Evolutionary conservation across 2,797 vertebrate genomes (phyloP).

Genomic region (Hapalemur alaotrensis): DNA sequence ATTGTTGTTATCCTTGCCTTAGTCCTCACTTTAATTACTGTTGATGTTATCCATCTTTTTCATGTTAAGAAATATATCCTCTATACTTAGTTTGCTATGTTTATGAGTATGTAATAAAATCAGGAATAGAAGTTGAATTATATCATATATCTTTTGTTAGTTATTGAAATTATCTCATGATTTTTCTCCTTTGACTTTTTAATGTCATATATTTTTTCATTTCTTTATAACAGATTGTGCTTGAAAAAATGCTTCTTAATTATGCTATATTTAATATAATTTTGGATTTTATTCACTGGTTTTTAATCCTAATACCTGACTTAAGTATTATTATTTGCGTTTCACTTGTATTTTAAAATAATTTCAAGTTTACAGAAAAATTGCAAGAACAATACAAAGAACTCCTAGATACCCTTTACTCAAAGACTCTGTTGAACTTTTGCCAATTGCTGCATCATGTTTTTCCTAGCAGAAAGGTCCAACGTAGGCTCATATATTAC

Average conservation of each 20-base stretch:
- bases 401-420: neutral
- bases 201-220: neutral
- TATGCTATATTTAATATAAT: neutral
- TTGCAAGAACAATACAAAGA: neutral
- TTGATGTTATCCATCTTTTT: neutral
- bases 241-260: neutral
- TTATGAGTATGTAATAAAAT: neutral
- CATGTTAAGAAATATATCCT: neutral
- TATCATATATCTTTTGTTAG: neutral
- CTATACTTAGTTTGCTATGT: neutral
- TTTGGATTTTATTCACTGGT: neutral
- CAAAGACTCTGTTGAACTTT: neutral
- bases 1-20: neutral
- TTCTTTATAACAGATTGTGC: neutral
- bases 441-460: neutral
- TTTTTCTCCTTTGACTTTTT: neutral
- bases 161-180: neutral
- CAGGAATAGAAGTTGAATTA: neutral
- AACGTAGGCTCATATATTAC: neutral
- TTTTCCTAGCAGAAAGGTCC: neutral
- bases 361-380: conserved; percentile 25
- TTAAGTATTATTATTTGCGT: neutral
- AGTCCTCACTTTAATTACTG: neutral
- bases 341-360: conserved; percentile 13
- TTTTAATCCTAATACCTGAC: neutral